Evolutionary conservation across 23 tunicate species (phyloP).

Genomic region (Trididemnum clinides): DNA sequence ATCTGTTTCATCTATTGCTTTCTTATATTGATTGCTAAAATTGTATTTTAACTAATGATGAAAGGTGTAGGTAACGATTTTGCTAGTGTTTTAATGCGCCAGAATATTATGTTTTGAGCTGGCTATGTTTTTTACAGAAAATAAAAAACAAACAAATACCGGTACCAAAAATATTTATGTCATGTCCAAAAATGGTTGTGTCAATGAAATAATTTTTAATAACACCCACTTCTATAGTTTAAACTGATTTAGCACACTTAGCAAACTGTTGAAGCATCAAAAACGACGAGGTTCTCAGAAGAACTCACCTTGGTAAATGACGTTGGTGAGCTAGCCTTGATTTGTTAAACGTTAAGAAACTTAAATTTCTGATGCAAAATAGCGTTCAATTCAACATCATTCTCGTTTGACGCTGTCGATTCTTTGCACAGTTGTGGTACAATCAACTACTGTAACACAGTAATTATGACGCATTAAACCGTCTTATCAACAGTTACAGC

Average conservation of each 20-base stretch:
- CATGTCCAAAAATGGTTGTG: constrained; percentile 3
- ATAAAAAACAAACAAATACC: background rate
- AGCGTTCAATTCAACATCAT: too few relatives aligned
- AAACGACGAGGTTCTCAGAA: too few relatives aligned
- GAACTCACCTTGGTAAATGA: too few relatives aligned
- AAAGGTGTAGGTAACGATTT: background rate
- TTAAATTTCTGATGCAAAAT: too few relatives aligned
- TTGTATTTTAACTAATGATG: background rate
- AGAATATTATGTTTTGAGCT: background rate
- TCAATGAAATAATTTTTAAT: background rate
- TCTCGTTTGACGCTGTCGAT: too few relatives aligned
- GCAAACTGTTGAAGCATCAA: too few relatives aligned
- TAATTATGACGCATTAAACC: too few relatives aligned
- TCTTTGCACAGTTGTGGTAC: too few relatives aligned
- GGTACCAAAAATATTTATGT: background rate
- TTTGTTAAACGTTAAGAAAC: too few relatives aligned
- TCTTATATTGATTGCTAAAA: background rate
- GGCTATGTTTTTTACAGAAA: background rate
- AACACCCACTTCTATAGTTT: background rate
- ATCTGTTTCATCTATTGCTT: background rate
- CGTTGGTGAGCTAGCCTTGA: too few relatives aligned
- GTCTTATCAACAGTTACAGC: too few relatives aligned
- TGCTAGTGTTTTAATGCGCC: background rate
- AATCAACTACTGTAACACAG: too few relatives aligned
- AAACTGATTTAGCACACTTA: background rate